Percentiles rank a stretch among this genome's conserved stretches.
phyloP scores from a whole-genome alignment of 2,113 vertebrate species.

The Octodon degus region DNA sequence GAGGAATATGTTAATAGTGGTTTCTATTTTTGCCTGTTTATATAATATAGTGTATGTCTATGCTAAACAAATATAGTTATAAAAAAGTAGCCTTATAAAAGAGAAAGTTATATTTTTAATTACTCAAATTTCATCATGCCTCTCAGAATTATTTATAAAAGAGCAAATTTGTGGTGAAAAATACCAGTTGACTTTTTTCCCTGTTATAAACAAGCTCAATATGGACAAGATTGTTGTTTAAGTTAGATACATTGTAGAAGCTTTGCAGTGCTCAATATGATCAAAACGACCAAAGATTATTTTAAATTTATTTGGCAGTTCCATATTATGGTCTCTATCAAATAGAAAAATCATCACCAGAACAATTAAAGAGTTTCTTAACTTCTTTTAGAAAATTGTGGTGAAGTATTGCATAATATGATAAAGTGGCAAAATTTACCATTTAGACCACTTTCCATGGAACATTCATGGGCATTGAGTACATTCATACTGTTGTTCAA shows the following conservation, averaged over 20 bases:
- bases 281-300: not conserved
- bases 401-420: not conserved
- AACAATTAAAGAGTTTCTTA: not conserved
- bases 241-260: not conserved
- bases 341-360: not conserved
- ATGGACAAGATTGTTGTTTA: not conserved
- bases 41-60: not conserved
- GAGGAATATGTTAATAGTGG: not conserved
- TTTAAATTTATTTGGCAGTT: constrained; percentile 10
- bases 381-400: not conserved
- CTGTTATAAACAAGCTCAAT: not conserved
- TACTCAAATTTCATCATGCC: not conserved
- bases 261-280: not conserved
- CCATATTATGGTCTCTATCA: not conserved
- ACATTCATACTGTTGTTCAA: not conserved
- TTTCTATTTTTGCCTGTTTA: constrained; percentile 62
- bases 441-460: not conserved
- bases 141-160: not conserved
- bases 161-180: not conserved
- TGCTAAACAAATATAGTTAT: not conserved
- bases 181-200: not conserved
- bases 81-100: not conserved
- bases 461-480: not conserved
- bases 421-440: not conserved
- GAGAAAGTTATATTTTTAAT: not conserved